phyloP scores from a whole-genome alignment of 2,888 invertebrate genomes.

The Aphodius sticticus region DNA sequence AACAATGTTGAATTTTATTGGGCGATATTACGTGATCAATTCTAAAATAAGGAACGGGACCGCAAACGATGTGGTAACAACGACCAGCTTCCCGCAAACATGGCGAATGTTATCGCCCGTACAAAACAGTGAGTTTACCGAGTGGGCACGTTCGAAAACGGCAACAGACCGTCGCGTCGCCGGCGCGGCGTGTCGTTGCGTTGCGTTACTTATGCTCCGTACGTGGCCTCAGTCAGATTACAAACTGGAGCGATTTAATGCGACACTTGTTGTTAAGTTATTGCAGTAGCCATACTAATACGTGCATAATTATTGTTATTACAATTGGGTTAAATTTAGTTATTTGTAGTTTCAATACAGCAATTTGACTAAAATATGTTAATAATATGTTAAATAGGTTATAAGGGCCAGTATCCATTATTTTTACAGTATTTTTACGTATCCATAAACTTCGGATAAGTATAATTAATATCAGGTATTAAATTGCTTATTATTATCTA shows the following conservation, averaged over 20 bases:
- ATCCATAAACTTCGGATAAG: no score
- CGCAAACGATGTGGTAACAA: conserved; percentile 17
- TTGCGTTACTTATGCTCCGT: conserved; percentile 10
- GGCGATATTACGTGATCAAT: not conserved
- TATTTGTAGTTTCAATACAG: no score
- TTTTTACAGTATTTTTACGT: no score
- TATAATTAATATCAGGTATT: no score
- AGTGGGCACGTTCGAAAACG: not conserved
- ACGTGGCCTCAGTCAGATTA: conserved; percentile 11
- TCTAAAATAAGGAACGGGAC: conserved; percentile 8
- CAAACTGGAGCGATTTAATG: conserved; percentile 14
- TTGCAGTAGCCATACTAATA: not conserved
- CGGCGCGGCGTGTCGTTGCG: not conserved
- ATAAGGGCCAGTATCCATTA: no score
- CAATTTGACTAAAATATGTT: no score
- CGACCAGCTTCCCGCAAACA: not conserved
- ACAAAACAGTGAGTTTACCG: conserved; percentile 7
- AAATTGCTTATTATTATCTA: no score
- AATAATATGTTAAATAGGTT: no score
- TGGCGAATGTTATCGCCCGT: not conserved
- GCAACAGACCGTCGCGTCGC: not conserved
- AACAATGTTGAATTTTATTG: not conserved
- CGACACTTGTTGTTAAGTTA: conserved; percentile 7
- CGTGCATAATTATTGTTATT: not conserved
- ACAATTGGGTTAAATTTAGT: not conserved